A percentile compares a stretch with the other conserved stretches of the same genome.
phyloP scores from a whole-genome alignment of 2,888 invertebrate genomes.

The Desoria tigrina region DNA sequence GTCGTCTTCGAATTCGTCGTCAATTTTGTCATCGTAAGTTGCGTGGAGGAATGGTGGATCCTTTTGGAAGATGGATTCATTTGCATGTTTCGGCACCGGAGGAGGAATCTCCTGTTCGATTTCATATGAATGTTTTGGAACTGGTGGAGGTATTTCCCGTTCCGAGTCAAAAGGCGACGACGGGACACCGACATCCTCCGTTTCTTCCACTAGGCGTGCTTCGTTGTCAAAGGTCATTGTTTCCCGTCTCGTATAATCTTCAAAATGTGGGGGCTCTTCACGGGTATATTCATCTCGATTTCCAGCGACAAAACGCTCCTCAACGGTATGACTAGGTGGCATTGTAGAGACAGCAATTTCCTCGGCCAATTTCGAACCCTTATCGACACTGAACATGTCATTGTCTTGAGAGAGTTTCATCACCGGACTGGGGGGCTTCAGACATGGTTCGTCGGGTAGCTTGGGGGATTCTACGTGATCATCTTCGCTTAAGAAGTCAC shows the following conservation, averaged over 20 bases:
- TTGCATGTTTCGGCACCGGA: slow-evolving; percentile 43
- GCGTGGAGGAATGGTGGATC: slow-evolving; percentile 26
- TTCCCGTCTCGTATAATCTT: slow-evolving; percentile 43
- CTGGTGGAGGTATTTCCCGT: slow-evolving; percentile 32
- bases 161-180: slow-evolving; percentile 12
- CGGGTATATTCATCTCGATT: not conserved
- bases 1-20: slow-evolving; percentile 51
- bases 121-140: slow-evolving; percentile 47
- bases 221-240: slow-evolving; percentile 41
- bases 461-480: slow-evolving; percentile 15
- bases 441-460: slow-evolving; percentile 21
- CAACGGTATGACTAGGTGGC: not conserved
- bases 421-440: slow-evolving; percentile 20
- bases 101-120: slow-evolving; percentile 33
- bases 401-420: not conserved
- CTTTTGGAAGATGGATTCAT: slow-evolving; percentile 19
- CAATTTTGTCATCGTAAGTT: slow-evolving; percentile 42
- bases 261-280: not conserved
- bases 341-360: not conserved
- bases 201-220: slow-evolving; percentile 21
- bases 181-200: slow-evolving; percentile 26
- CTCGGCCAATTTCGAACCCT: not conserved
- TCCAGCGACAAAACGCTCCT: not conserved
- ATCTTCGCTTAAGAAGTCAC: not conserved
- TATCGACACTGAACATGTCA: not conserved